Conservation (phyloP, 2,888 invertebrate species). For the Drosophila rellima region DNA sequence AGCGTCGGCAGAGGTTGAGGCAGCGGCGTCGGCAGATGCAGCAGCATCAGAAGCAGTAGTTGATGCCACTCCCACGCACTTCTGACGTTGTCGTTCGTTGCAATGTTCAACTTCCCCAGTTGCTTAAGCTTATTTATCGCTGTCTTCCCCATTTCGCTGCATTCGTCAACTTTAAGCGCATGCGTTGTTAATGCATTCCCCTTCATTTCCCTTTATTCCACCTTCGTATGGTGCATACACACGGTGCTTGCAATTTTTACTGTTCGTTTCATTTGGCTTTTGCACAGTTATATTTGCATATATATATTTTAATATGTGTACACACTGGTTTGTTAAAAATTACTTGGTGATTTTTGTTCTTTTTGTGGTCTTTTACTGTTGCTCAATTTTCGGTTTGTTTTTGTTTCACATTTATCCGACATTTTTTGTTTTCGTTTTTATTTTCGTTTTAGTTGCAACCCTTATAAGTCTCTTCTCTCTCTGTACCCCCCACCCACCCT, state of each 20-base stretch:
- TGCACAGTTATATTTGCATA: background rate
- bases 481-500: background rate
- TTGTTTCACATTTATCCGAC: slow-evolving; percentile 28
- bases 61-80: slow-evolving; percentile 49
- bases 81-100: slow-evolving; percentile 5
- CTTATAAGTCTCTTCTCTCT: slow-evolving; percentile 14
- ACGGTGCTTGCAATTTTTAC: background rate
- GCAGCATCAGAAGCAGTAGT: slow-evolving; percentile 10
- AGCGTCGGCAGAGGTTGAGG: background rate
- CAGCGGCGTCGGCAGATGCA: slow-evolving; percentile 3
- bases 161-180: slow-evolving; percentile 24
- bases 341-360: background rate
- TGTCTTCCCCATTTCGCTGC: slow-evolving; percentile 31
- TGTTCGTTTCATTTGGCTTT: background rate
- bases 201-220: too few relatives aligned
- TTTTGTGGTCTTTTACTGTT: background rate
- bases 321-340: slow-evolving; percentile 3
- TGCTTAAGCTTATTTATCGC: slow-evolving; percentile 42
- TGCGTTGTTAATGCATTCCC: slow-evolving; percentile 18
- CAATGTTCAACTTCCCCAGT: slow-evolving; percentile 42
- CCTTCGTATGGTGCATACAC: slow-evolving; percentile 16
- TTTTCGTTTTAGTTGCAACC: slow-evolving; percentile 59
- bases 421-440: slow-evolving; percentile 61
- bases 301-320: background rate
- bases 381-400: slow-evolving; percentile 21